Evolutionary conservation across 2,888 invertebrate species (phyloP).

Genomic region (Agriotes lineatus): DNA sequence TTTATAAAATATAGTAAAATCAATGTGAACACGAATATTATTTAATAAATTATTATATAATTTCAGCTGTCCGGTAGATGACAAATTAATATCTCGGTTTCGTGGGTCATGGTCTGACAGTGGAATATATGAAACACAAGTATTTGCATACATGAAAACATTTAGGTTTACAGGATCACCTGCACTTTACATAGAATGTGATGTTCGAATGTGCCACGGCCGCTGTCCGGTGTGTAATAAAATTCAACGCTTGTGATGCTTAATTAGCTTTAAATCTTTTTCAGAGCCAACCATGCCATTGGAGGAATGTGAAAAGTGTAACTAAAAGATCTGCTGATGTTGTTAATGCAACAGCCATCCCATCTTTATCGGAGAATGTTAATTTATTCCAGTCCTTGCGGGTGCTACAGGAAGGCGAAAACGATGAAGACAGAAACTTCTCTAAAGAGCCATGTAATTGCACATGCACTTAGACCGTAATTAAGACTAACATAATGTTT

Average conservation of each 20-base stretch:
- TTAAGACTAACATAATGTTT: too few species aligned
- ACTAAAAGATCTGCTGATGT: slow-evolving; percentile 78
- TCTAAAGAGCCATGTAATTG: slow-evolving; percentile 8
- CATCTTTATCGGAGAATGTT: slow-evolving; percentile 85
- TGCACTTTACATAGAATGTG: slow-evolving; percentile 93
- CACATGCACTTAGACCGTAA: too few species aligned
- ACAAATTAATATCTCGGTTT: slow-evolving; percentile 91
- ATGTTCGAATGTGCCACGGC: slow-evolving; percentile 95
- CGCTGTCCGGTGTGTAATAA: slow-evolving; percentile 83
- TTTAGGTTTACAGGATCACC: slow-evolving; percentile 94
- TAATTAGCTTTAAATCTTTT: slow-evolving; percentile 14
- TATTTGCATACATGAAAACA: slow-evolving; percentile 95
- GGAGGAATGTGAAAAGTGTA: slow-evolving; percentile 89
- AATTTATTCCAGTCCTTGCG: slow-evolving; percentile 90
- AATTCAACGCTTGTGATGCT: not conserved
- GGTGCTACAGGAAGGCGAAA: slow-evolving; percentile 88
- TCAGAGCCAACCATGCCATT: slow-evolving; percentile 92
- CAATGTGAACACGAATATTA: not conserved
- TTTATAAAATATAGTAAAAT: too few species aligned
- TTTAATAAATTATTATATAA: too few species aligned
- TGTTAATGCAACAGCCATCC: slow-evolving; percentile 60
- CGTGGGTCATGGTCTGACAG: slow-evolving; percentile 94
- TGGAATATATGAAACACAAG: slow-evolving; percentile 92
- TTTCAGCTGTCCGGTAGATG: slow-evolving; percentile 88
- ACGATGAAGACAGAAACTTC: slow-evolving; percentile 67